Evolutionary conservation across 2,113 vertebrate species (phyloP).

Genomic region (Thalassarche chlororhynchos): DNA sequence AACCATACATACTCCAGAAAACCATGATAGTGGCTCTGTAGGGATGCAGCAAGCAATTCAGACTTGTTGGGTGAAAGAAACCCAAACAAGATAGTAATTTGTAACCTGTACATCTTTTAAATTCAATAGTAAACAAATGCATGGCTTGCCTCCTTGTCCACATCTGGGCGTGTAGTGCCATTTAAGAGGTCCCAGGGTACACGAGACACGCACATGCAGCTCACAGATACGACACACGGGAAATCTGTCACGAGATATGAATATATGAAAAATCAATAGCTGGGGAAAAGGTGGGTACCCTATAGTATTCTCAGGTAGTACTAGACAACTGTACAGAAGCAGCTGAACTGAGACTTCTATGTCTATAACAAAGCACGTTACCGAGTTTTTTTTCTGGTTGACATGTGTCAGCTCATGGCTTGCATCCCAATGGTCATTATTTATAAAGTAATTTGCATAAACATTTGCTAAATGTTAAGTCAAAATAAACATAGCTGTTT

Average conservation of each 20-base stretch:
- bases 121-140: not conserved
- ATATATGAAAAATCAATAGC: not conserved
- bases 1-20: not conserved
- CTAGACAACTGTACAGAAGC: not conserved
- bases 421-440: not conserved
- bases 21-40: not conserved
- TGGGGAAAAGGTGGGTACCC: not conserved
- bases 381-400: not conserved
- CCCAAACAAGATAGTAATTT: not conserved
- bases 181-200: not conserved
- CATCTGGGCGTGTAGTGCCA: not conserved
- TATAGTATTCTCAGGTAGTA: not conserved
- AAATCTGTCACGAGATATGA: not conserved
- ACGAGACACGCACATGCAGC: not conserved
- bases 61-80: not conserved
- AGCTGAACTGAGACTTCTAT: not conserved
- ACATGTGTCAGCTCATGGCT: not conserved
- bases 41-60: not conserved
- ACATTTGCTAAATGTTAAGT: not conserved
- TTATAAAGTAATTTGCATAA: not conserved
- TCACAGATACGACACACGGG: not conserved
- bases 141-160: not conserved
- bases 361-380: not conserved
- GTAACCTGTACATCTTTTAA: not conserved
- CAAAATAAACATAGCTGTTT: not conserved